Base-by-base conservation (phyloP, 2,113 vertebrate genomes). In the Cavia aperea region DNA sequence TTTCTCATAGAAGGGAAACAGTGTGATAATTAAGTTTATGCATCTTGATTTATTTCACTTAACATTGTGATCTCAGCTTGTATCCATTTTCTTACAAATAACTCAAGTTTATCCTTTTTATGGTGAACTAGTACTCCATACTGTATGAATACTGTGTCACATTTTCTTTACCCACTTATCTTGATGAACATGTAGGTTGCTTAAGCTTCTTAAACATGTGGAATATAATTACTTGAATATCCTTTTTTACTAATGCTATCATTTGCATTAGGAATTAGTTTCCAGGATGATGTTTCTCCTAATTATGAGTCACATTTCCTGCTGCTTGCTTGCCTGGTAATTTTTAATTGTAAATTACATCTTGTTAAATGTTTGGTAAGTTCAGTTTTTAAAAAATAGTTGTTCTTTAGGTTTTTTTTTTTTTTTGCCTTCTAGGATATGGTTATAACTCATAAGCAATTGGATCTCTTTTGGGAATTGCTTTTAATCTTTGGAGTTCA, bases 311-410 rank as follows among this genome's bases (percentile, higher is more conserved):
- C 23, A 86, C 1, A 70, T 85, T 70, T 81, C 70, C 31, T 81
- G 58, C 66, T 73, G 63, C n/a, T 88, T 83, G 24, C 33, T 39
- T 58, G 4, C 65, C 26, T 83, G 21, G 21, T 58, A 73, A 68
- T 93, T 89, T 91, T 81, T 81, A 66, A 39, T 91, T 92, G 24
- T 68, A 85, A 91, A 88, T 68, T 86, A 24, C 81, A 51, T 16
- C 26, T 82, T 82, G 60, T 54, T 58, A 79, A 78, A 63, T 84
- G 46, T 14, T 86, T 2, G 72, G 24, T 66, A 33, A 68, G 65
- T 68, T 68, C 36, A 33, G 24, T 84, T 58, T 31, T 91, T 95
- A 26, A 49, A 75, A 46, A 33, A 54, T 46, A 86, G 39, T 15
- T 62, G 3, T 62, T 90, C 33, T 54, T 54, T 54, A 54, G 51